Percentiles rank a stretch among this genome's conserved stretches.
phyloP scores from a whole-genome alignment of 2,113 vertebrate genomes.

The Cichladusa arquata region DNA sequence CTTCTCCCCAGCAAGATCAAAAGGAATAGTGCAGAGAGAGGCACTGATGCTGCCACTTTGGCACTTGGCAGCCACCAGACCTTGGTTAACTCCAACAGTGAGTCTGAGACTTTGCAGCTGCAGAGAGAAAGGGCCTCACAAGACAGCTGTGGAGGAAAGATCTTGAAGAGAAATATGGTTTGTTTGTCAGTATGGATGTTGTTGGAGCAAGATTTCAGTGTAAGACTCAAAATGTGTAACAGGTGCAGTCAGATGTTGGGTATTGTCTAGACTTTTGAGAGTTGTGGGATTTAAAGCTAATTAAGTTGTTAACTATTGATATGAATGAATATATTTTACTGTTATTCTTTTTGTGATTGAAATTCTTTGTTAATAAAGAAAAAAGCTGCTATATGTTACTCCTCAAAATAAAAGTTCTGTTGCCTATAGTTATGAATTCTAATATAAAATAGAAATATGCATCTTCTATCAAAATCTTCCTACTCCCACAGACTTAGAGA shows the following conservation, averaged over 20 bases:
- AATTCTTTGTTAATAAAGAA: neutral
- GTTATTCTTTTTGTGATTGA: neutral
- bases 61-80: neutral
- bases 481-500: neutral
- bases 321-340: neutral
- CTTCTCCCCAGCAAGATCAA: neutral
- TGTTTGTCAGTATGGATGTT: neutral
- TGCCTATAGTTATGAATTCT: neutral
- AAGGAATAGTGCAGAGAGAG: neutral
- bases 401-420: neutral
- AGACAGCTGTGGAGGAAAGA: neutral
- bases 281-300: neutral
- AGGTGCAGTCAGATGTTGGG: neutral
- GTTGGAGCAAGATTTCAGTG: neutral
- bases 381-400: neutral
- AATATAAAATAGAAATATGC: neutral
- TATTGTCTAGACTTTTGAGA: neutral
- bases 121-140: neutral
- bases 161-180: neutral
- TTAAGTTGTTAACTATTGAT: neutral
- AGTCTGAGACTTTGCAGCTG: neutral
- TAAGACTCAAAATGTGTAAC: neutral
- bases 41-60: neutral
- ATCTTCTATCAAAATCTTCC: neutral
- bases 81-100: neutral